Percentiles rank a stretch among this genome's conserved stretches.
Conservation (phyloP, 23 tunicate genomes). For the Phallusia fumigata region DNA sequence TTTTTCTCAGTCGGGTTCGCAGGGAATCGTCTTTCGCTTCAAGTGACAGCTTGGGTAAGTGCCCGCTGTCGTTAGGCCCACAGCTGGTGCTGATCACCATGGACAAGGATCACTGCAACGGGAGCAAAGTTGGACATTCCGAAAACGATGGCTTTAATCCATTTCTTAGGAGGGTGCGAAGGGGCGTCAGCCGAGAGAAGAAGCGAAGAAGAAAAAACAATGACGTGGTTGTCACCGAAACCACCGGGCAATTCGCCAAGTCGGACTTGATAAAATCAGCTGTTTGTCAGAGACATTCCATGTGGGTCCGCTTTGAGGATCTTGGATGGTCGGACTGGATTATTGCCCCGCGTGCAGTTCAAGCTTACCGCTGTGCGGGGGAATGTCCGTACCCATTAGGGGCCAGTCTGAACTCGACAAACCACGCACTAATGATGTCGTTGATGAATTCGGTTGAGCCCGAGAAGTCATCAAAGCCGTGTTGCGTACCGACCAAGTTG, state of each 20-base stretch:
- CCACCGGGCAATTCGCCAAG: not conserved
- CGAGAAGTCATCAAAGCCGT: conserved; percentile 37
- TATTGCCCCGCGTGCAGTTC: conserved; percentile 75
- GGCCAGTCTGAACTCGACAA: conserved; percentile 60
- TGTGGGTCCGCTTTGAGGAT: conserved; percentile 68
- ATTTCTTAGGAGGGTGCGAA: not conserved
- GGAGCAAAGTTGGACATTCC: not conserved
- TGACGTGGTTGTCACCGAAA: not conserved
- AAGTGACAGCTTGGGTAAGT: not conserved
- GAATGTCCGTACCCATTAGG: conserved; percentile 80
- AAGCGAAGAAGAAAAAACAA: not conserved
- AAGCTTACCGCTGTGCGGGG: conserved; percentile 77
- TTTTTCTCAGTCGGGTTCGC: not conserved
- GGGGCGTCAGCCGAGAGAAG: not conserved
- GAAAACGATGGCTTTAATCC: not conserved
- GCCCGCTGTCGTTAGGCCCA: not conserved
- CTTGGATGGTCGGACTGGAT: conserved; percentile 86
- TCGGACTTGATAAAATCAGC: not conserved
- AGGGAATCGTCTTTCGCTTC: not conserved
- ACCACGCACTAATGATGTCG: conserved; percentile 68
- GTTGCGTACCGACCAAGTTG: conserved; percentile 76
- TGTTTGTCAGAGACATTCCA: conserved; percentile 55
- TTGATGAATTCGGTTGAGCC: conserved; percentile 80
- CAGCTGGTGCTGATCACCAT: conserved; percentile 22
- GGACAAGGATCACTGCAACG: conserved; percentile 16